Percentiles rank a stretch among this genome's conserved stretches.
phyloP scores from a whole-genome alignment of 2,797 vertebrate species.

The Eurystomus glaucurus region DNA sequence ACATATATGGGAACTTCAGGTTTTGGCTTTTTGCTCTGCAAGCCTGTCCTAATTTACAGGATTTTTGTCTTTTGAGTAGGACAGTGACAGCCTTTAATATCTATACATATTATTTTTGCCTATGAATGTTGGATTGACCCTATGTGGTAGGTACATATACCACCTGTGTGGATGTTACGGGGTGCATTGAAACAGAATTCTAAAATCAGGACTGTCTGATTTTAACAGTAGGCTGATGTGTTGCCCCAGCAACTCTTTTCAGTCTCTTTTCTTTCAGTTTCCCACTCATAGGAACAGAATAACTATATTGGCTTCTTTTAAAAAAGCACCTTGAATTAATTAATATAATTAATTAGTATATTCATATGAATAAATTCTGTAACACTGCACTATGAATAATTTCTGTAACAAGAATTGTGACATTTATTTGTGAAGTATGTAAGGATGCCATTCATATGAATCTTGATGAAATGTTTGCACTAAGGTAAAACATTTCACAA shows the following conservation, averaged over 20 bases:
- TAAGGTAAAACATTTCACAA: not conserved
- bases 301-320: not conserved
- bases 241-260: not conserved
- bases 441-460: not conserved
- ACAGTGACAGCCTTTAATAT: slow-evolving; percentile 1
- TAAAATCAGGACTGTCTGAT: not conserved
- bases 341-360: not conserved
- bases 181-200: not conserved
- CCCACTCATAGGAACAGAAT: not conserved
- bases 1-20: not conserved
- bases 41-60: not conserved
- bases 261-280: not conserved
- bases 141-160: no score
- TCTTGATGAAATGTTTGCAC: slow-evolving; percentile 4
- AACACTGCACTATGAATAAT: not conserved
- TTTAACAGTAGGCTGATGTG: not conserved
- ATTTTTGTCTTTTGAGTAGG: slow-evolving; percentile 24
- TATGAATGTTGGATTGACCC: fast-evolving
- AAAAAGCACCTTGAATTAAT: not conserved
- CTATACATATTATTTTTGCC: not conserved
- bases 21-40: slow-evolving; percentile 17
- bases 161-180: not conserved
- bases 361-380: not conserved
- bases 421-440: not conserved
- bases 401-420: not conserved